These are phyloP conservation scores for Strongylocentrotus purpuratus DNA, from an alignment of 35 echinoderm and acorn worm species.

Conservation along the genomic window DNA sequence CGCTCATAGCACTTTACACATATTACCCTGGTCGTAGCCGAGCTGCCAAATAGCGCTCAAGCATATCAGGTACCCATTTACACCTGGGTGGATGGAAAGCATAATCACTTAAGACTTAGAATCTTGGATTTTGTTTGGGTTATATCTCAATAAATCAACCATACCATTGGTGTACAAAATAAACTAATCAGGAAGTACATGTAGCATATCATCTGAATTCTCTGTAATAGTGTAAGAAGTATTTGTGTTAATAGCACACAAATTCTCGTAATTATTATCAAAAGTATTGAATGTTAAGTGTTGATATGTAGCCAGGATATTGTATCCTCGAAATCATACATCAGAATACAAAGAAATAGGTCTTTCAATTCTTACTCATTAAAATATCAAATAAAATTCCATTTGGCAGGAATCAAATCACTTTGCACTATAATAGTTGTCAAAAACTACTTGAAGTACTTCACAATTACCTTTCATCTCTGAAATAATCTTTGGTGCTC, in stretches of 20 bases:
- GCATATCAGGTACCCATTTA: too few species aligned
- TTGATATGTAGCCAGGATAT: too few species aligned
- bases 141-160: not conserved
- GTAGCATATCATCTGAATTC: not conserved
- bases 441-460: not conserved
- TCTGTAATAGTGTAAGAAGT: not conserved
- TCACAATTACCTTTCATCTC: slow-evolving; percentile 18
- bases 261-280: not conserved
- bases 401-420: not conserved
- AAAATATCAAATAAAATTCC: not conserved
- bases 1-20: too few species aligned
- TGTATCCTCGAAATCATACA: too few species aligned
- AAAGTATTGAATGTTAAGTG: too few species aligned
- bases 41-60: too few species aligned
- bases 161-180: not conserved
- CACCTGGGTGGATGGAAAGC: too few species aligned
- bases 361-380: not conserved
- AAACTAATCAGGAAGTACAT: not conserved
- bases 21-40: too few species aligned
- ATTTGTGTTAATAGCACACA: not conserved
- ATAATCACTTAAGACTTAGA: not conserved
- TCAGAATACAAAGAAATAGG: not conserved
- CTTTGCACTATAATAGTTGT: not conserved
- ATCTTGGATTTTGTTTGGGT: not conserved
- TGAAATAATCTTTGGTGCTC: slow-evolving; percentile 47